Evolutionary conservation across 2,888 invertebrate genomes (phyloP).

Genomic region (Torymus texanus): DNA sequence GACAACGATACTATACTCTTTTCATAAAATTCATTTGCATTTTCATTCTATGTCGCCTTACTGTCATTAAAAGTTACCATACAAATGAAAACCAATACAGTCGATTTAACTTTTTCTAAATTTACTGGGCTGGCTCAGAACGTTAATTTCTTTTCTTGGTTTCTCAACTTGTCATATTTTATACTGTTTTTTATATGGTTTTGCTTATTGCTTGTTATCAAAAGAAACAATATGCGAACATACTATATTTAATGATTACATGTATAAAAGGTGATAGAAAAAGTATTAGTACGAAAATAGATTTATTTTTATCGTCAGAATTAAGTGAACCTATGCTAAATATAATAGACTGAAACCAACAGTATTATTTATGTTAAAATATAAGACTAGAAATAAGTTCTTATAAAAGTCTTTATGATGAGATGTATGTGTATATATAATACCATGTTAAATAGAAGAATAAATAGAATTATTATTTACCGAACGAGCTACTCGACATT

Average conservation of each 20-base stretch:
- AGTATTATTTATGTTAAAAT: conserved; percentile 37
- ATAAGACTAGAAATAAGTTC: not conserved
- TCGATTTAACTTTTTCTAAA: too few species aligned
- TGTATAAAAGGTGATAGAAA: not conserved
- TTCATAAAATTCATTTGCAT: conserved; percentile 3
- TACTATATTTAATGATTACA: too few species aligned
- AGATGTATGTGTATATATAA: conserved; percentile 34
- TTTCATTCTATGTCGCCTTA: not conserved
- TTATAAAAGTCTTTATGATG: conserved; percentile 31
- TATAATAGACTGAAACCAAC: conserved; percentile 40
- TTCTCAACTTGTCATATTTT: not conserved
- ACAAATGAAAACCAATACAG: too few species aligned
- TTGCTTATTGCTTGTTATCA: too few species aligned
- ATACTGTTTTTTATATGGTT: not conserved
- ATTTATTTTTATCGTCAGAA: conserved; percentile 35
- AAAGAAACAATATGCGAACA: too few species aligned
- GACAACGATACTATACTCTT: too few species aligned
- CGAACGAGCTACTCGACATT: conserved; percentile 31
- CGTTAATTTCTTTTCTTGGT: conserved; percentile 61
- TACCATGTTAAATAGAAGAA: conserved; percentile 38
- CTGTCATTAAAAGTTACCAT: not conserved
- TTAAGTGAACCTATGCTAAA: conserved; percentile 24
- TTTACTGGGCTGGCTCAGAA: conserved; percentile 30
- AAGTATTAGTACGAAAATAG: not conserved
- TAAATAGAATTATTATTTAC: conserved; percentile 23